phyloP scores from a whole-genome alignment of 2,888 invertebrate genomes.

The Drymonia ruficornis region DNA sequence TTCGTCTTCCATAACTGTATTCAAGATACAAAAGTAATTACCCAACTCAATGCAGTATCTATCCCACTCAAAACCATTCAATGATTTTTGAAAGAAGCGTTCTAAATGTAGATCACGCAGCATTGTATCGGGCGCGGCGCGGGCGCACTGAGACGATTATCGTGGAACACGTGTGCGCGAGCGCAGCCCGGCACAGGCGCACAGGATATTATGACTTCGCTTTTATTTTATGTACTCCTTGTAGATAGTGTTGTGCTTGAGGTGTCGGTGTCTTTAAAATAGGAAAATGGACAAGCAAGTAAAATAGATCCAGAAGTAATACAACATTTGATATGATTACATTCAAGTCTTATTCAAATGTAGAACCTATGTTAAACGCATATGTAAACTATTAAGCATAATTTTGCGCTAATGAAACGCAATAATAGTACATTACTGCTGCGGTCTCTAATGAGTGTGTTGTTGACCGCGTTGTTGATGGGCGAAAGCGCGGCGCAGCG shows the following conservation, averaged over 20 bases:
- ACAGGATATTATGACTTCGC: constrained; percentile 78
- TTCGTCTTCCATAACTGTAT: not conserved
- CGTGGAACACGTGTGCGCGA: constrained; percentile 54
- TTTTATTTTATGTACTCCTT: constrained; percentile 70
- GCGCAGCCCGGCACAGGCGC: constrained; percentile 40
- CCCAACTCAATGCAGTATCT: not conserved
- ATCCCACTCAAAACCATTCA: constrained; percentile 2
- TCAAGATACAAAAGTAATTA: not conserved
- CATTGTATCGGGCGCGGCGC: constrained; percentile 33
- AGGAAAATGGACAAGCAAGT: too few species aligned
- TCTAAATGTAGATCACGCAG: constrained; percentile 39
- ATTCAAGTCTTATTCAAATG: too few species aligned
- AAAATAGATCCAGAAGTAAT: too few species aligned
- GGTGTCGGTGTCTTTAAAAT: not conserved
- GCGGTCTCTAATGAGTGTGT: too few species aligned
- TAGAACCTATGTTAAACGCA: too few species aligned
- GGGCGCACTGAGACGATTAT: constrained; percentile 33
- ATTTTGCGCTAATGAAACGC: too few species aligned
- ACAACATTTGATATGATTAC: too few species aligned
- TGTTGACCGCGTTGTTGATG: too few species aligned
- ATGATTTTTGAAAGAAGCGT: constrained; percentile 4
- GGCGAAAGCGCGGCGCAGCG: too few species aligned
- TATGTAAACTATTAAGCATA: too few species aligned
- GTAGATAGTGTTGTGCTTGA: constrained; percentile 29
- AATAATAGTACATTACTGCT: too few species aligned